Evolutionary conservation across 2,888 invertebrate species (phyloP).

Genomic region (Lumbricus terrestris): DNA sequence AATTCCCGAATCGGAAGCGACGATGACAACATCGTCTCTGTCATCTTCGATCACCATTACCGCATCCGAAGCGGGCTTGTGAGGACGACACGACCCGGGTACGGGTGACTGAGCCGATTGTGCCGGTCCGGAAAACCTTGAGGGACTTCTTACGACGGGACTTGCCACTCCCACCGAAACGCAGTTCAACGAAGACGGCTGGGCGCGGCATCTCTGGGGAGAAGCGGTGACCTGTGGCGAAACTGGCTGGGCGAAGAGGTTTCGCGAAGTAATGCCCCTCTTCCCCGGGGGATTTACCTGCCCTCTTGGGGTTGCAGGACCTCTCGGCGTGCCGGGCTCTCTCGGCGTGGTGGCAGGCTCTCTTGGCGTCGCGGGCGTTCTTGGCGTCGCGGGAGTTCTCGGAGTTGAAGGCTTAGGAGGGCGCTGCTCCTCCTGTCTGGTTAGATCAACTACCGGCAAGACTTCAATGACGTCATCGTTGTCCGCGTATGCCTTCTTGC

Average conservation of each 20-base stretch:
- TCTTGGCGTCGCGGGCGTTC: background rate
- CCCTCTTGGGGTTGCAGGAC: too few species aligned
- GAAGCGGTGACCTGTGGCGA: background rate
- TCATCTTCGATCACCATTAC: slow-evolving; percentile 10
- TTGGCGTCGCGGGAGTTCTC: slow-evolving; percentile 5
- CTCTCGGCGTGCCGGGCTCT: too few species aligned
- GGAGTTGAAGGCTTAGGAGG: background rate
- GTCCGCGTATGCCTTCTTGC: background rate
- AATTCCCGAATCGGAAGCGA: background rate
- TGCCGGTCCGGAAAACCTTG: background rate
- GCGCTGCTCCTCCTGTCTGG: background rate
- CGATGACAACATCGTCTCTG: background rate
- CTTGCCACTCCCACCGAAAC: background rate
- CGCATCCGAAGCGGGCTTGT: background rate
- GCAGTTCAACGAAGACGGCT: background rate
- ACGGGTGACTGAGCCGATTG: background rate
- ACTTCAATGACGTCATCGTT: background rate
- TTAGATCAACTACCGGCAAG: background rate
- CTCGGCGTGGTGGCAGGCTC: background rate
- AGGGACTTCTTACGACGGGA: background rate
- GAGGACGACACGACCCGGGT: background rate
- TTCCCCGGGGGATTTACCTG: background rate
- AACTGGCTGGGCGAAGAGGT: background rate
- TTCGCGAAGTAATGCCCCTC: background rate
- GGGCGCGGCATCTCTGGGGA: background rate